A percentile compares a stretch with the other conserved stretches of the same genome.
Evolutionary conservation across 2,113 vertebrate species (phyloP).

Genomic region (Saimiri boliviensis): DNA sequence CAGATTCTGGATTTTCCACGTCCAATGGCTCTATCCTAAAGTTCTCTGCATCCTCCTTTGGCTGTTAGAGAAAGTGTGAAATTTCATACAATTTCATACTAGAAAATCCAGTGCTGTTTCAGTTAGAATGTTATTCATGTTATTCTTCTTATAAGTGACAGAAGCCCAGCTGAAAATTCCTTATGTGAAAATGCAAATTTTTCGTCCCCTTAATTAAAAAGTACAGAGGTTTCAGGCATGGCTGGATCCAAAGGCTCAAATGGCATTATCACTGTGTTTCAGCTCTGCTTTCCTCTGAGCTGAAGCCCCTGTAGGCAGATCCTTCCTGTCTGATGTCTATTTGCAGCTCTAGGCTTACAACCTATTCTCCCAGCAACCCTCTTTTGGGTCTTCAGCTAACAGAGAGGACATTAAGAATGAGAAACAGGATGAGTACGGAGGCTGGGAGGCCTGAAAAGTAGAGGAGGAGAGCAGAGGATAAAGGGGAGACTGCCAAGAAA

Average conservation of each 20-base stretch:
- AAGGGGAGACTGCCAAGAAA: not conserved
- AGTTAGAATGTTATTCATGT: slow-evolving; percentile 17
- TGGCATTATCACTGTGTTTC: not conserved
- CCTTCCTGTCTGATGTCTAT: not conserved
- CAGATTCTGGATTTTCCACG: not conserved
- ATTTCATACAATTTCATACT: not conserved
- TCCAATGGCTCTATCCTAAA: not conserved
- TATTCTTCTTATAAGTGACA: not conserved
- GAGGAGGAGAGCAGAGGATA: not conserved
- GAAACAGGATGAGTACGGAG: not conserved
- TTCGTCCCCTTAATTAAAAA: not conserved
- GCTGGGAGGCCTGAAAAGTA: not conserved
- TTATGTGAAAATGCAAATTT: slow-evolving; percentile 18
- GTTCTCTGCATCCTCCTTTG: not conserved
- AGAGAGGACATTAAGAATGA: not conserved
- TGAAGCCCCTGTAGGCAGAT: not conserved
- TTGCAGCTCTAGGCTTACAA: not conserved
- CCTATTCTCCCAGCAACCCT: not conserved
- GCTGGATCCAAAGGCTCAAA: not conserved
- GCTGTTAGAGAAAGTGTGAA: not conserved
- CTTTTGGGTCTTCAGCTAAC: not conserved
- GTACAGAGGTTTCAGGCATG: not conserved
- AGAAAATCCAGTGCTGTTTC: not conserved
- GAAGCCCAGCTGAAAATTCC: not conserved
- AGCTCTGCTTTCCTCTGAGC: not conserved